Evolutionary conservation across 2,888 invertebrate genomes (phyloP), one percentile per base, ranked within the genome.

Genomic region (Dryomyza anilis): DNA sequence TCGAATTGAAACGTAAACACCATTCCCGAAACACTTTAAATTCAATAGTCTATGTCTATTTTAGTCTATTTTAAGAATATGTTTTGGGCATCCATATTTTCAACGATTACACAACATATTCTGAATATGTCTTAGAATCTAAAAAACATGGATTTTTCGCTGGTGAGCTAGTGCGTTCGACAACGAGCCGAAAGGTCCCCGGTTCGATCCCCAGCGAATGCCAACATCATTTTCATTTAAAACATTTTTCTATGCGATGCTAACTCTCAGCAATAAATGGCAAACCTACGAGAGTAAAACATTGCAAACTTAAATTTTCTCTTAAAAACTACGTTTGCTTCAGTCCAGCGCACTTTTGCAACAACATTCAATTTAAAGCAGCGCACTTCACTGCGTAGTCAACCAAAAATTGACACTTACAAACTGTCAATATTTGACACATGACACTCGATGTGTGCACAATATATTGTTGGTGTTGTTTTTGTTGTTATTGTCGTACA

Each of bases 341-440:
- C 1, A n/a, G 16, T 25, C 3, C 50, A 25, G 50, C 50, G 12
- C 50, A 27, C 50, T 50, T 43, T 23, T 12, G 50, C 27, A 14
- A 3, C 10, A 4, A 19, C 6, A 21, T 25, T 3, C 50, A 45
- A 3, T 45, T 33, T 33, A 43, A 19, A n/a, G n/a, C 16, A 16
- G 16, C n/a, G 12, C n/a, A 23, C 23, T 25, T 25, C 3, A 21
- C 14, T 25, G 3, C n/a, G 14, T 6, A 25, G 21, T 21, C 1
- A 3, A 27, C 8, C 36, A 60, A 36, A 50, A 60, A 43, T 48
- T 43, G 61, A 36, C 52, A 39, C 39, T 14, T 14, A 21, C 61
- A 33, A 29, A 61, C 52, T 61, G 61, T 61, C 61, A 61, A 61
- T 53, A 61, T 61, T 61, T 61, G 52, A 61, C 61, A 61, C 19